A percentile compares a stretch with the other conserved stretches of the same genome.
Conservation (phyloP, 2,797 vertebrate species). For the Miichthys miiuy region DNA sequence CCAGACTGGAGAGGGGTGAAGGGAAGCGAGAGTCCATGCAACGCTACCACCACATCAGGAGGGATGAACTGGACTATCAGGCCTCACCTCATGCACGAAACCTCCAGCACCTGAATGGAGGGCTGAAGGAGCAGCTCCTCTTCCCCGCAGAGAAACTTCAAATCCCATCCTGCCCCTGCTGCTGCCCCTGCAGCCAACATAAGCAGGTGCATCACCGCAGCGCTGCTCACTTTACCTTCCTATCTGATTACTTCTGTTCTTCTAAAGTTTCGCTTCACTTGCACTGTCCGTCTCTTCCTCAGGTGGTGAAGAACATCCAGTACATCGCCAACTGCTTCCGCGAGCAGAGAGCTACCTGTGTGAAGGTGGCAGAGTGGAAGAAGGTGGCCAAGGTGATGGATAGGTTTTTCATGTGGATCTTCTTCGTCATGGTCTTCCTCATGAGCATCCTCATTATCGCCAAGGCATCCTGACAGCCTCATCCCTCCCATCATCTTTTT, state of each 20-base stretch:
- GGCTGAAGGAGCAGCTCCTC: constrained; percentile 66
- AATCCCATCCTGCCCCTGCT: constrained; percentile 78
- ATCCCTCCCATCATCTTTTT: constrained; percentile 1
- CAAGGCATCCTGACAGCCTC: constrained; percentile 88
- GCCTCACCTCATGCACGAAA: constrained; percentile 49
- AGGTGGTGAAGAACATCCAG: constrained; percentile 91
- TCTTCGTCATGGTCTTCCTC: constrained; percentile 97
- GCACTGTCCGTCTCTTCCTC: constrained; percentile 11
- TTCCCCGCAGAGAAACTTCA: constrained; percentile 65
- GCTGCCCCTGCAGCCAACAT: constrained; percentile 81
- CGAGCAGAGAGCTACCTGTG: constrained; percentile 91
- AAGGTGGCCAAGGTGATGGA: constrained; percentile 99
- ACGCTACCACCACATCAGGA: constrained; percentile 71
- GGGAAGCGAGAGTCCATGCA: constrained; percentile 62
- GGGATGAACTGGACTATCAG: constrained; percentile 80
- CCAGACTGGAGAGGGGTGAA: constrained; percentile 63
- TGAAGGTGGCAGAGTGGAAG: constrained; percentile 96
- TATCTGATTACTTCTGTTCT: constrained; percentile 15
- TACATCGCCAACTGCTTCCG: constrained; percentile 95
- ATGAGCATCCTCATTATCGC: constrained; percentile 96
- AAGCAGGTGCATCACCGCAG: constrained; percentile 68
- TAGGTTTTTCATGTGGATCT: constrained; percentile 99
- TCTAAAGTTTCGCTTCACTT: constrained; percentile 7
- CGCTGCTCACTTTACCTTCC: constrained; percentile 1
- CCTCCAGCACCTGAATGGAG: constrained; percentile 79